Evolutionary conservation across 1,140 invertebrate species (phyloP), one percentile per base, ranked within the genome.

Genomic region (Octopus sinensis): DNA sequence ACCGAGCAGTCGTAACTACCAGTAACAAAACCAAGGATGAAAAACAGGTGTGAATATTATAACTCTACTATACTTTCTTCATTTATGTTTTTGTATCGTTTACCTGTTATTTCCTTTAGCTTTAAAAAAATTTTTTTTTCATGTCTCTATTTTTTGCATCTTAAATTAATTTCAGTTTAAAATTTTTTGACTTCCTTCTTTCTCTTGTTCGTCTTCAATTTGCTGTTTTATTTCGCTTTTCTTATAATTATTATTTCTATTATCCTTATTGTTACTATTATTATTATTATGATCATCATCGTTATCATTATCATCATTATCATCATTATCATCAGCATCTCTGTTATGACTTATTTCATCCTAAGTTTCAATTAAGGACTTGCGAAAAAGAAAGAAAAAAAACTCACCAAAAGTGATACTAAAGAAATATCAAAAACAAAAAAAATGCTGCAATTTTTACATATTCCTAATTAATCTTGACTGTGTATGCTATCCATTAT

Each of bases 1-100:
- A 97, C 88, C 91, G 95, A 56, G 92, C 96, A 68, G 91, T 87
- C 5, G 87, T 89, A 17, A 83, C 84, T 9, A 82, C 86, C 4
- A 80, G 88, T 5, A 86, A 84, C 79, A 88, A 87, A 54, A 88
- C 86, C 10, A 88, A 89, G 79, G 88, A 90, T 23, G 88, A 90
- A 80, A 90, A 90, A 85, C 88, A 89, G 86, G 89, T 90, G 82
- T 84, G 86, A 82, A 3, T 43, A 43, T 43, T 43, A 43, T 43
- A 43, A 43, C 30, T 43, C 9, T 23, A 54, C 30, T 54, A 7
- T 68, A 17, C 6, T 53, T 6, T 52, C 62, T 68, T 23, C 17
- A 62, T 53, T 76, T 80, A 12, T 54, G 53, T 73, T 78, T 73
- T 78, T 83, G n/a, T 75, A 73, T 83, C 9, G 6, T 81, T 81